Evolutionary conservation across 2,888 invertebrate genomes (phyloP).

Genomic region (Pterostichus madidus): DNA sequence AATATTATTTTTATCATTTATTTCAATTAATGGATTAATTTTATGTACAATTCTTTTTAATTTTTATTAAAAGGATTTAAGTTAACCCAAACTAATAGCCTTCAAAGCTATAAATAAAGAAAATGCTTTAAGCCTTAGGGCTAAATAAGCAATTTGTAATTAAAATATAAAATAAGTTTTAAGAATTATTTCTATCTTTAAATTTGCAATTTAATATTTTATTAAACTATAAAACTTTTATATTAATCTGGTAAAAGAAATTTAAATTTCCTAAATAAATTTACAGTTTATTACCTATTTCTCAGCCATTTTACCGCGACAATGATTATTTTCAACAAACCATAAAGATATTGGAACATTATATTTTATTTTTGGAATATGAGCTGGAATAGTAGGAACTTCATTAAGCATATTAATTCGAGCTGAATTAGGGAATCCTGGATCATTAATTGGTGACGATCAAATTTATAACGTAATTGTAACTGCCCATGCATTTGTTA

Average conservation of each 20-base stretch:
- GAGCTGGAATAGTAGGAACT: conserved; percentile 85
- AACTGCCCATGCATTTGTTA: conserved; percentile 89
- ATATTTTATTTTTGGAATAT: conserved; percentile 85
- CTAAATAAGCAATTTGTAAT: conserved; percentile 2
- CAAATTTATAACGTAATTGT: conserved; percentile 90
- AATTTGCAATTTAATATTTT: conserved; percentile 84
- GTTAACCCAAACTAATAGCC: conserved; percentile 81
- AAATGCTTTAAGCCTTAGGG: too few relatives aligned
- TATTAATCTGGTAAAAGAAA: conserved; percentile 75
- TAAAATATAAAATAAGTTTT: conserved; percentile 17
- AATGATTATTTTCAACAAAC: conserved; percentile 85
- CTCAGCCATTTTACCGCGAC: conserved; percentile 83
- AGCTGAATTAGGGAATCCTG: conserved; percentile 84
- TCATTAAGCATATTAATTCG: conserved; percentile 86
- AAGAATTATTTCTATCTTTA: conserved; percentile 76
- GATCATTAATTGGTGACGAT: conserved; percentile 84
- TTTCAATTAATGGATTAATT: conserved; percentile 73
- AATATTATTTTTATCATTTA: conserved; percentile 71
- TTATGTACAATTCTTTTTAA: conserved; percentile 67
- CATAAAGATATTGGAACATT: conserved; percentile 89
- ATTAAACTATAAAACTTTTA: conserved; percentile 80
- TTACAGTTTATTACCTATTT: conserved; percentile 82
- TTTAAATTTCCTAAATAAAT: conserved; percentile 78
- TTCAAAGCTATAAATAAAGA: conserved; percentile 83
- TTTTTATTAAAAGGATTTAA: conserved; percentile 78